Evolutionary conservation across 2,888 invertebrate genomes (phyloP).

Genomic region (Nematopogon swammerdamellus): DNA sequence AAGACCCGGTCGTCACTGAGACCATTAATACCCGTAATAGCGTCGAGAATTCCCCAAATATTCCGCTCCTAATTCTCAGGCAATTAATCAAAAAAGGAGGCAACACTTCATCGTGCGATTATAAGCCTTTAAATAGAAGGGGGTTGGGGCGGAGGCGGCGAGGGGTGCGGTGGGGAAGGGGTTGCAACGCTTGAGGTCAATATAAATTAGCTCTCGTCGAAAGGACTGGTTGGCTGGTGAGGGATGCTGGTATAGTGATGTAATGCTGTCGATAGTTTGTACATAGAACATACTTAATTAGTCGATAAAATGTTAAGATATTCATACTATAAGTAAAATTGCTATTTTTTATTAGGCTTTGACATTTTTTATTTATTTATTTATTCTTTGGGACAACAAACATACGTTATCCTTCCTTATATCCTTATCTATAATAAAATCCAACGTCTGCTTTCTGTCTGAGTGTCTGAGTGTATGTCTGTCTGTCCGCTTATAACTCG

Average conservation of each 20-base stretch:
- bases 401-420: no score
- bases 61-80: conserved; percentile 14
- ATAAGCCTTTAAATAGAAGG: conserved; percentile 46
- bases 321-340: no score
- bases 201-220: conserved; percentile 51
- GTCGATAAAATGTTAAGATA: not conserved
- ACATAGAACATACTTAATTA: no score
- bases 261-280: no score
- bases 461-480: no score
- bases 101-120: conserved; percentile 50
- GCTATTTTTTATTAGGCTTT: no score
- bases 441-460: no score
- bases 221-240: conserved; percentile 24
- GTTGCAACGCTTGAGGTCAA: conserved; percentile 32
- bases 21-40: not conserved
- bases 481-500: no score
- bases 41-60: conserved; percentile 17
- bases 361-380: no score
- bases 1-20: not conserved
- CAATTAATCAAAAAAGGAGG: conserved; percentile 40
- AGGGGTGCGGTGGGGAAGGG: conserved; percentile 12
- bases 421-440: no score
- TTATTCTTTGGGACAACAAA: no score
- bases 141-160: not conserved
- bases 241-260: conserved; percentile 11